These are phyloP conservation scores for Brachypterus glaber DNA, from an alignment of 2,888 invertebrate genomes.

Conservation along the genomic window DNA sequence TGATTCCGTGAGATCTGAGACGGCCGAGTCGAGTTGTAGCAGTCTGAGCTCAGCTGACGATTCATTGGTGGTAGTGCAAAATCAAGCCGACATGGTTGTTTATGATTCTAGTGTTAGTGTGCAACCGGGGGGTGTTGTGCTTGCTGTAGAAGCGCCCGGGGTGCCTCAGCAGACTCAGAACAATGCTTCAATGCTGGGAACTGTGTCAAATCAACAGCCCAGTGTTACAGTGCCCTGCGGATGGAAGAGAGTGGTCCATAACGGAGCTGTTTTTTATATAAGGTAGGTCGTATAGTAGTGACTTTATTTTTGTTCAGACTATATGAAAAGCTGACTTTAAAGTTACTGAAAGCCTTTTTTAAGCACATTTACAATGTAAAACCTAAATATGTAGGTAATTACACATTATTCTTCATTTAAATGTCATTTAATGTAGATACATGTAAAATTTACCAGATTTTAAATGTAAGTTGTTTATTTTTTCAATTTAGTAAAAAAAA, in stretches of 20 bases:
- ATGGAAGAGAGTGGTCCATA: conserved; percentile 65
- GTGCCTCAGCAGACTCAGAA: conserved; percentile 21
- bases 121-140: conserved; percentile 35
- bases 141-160: conserved; percentile 34
- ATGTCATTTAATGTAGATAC: no score
- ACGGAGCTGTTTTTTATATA: conserved; percentile 66
- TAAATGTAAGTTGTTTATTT: no score
- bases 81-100: conserved; percentile 35
- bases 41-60: conserved; percentile 42
- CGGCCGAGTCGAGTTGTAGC: conserved; percentile 49
- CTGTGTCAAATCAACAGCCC: conserved; percentile 24
- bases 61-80: conserved; percentile 30
- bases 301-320: no score
- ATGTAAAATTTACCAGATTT: no score
- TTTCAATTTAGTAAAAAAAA: no score
- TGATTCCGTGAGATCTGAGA: conserved; percentile 50
- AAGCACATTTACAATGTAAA: no score
- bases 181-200: conserved; percentile 26
- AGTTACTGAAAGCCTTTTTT: no score
- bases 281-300: conserved; percentile 53
- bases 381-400: no score
- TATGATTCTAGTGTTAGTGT: conserved; percentile 42
- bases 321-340: no score
- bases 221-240: conserved; percentile 56
- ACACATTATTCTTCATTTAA: no score